Percentiles rank a stretch among this genome's conserved stretches.
These are phyloP conservation scores for Ischnura elegans DNA, from an alignment of 2,888 invertebrate genomes.

Conservation along the genomic window DNA sequence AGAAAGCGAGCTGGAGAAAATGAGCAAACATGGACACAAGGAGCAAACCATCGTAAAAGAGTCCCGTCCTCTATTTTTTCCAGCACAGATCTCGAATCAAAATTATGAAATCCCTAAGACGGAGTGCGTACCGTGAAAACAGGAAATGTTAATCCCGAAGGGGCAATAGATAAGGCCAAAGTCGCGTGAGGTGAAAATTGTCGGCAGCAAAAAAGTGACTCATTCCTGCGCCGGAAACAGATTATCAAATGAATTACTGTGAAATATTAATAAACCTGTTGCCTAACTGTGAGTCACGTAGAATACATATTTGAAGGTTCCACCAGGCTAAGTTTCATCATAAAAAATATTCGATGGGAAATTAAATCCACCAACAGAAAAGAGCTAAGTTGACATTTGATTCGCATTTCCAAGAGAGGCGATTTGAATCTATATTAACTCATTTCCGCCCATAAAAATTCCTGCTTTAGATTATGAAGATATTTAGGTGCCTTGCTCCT, in stretches of 20 bases:
- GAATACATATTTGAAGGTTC: neutral
- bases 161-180: neutral
- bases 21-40: neutral
- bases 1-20: neutral
- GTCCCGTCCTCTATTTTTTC: neutral
- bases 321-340: neutral
- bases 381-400: too few species aligned
- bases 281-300: neutral
- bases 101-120: neutral
- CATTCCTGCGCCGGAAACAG: neutral
- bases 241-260: neutral
- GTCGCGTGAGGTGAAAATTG: neutral
- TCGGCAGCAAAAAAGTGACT: neutral
- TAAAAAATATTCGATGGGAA: too few species aligned
- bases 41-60: neutral
- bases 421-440: too few species aligned
- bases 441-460: too few species aligned
- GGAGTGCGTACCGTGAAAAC: neutral
- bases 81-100: neutral
- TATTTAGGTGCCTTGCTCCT: too few species aligned
- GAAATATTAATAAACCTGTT: neutral
- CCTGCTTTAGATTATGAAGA: too few species aligned
- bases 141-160: neutral
- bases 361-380: too few species aligned
- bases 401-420: too few species aligned